Base-by-base conservation (phyloP, 2,888 invertebrate genomes). In the Blastobasis lacticolella region DNA sequence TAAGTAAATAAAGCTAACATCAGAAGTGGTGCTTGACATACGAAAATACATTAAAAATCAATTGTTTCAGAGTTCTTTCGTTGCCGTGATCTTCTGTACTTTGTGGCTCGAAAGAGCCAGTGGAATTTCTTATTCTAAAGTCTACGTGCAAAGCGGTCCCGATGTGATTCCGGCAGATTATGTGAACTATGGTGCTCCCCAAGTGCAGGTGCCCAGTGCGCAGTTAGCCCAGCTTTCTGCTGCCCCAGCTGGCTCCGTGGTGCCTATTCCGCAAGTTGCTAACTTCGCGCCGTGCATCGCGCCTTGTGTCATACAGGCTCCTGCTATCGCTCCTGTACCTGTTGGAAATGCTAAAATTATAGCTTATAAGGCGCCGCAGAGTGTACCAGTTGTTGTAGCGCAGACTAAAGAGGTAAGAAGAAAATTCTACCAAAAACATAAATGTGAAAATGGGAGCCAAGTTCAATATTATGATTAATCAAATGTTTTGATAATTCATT, bases 71-170 rank as follows among this genome's bases (percentile, higher is more conserved):
- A 64, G 58, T 45, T 54, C 61, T 38, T 44, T 64, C 42, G 51
- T 69, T 42, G 53, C 57, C 5, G 57, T 74, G n/a, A 53, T 73
- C 49, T 57, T 78, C 49, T 58, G 60, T 70, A 36, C 50, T 53
- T 23, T 46, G 62, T 9, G 42, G 5, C 7, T n/a, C 42, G 5
- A 66, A 52, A 44, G 69, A 67, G 41, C 58, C 56, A 43, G 75
- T 74, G 37, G 67, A 69, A 5, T 71, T 23, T 23, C 84, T 0
- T 81, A 67, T 58, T 85, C 87, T 4, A 80, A 78, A 52, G 87
- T 87, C 3, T 77, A 68, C 52, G 68, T 86, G n/a, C 75, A 79
- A 59, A 72, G 71, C 53, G 77, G 76, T 10, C 56, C 65, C 5
- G 68, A 73, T 10, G 49, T 59, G 6, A 51, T 66, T 6, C 78